Conservation (phyloP, 2,113 vertebrate species). For the Cavia aperea region DNA sequence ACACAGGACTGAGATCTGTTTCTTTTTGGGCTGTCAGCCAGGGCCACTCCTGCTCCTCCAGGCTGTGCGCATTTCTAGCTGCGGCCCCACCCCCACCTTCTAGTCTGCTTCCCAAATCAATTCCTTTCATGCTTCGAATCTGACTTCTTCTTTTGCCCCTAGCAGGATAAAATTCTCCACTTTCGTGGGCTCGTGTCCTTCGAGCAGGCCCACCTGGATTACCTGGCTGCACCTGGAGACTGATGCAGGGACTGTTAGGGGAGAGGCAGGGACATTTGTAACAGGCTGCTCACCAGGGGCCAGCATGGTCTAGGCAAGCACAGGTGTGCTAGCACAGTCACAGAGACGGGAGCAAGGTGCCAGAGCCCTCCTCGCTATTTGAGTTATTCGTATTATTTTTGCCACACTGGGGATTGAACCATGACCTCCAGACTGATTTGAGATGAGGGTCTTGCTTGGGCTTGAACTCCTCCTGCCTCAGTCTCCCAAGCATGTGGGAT, state of each 20-base stretch:
- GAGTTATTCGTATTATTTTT: background rate
- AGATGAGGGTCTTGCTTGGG: background rate
- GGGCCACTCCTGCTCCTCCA: background rate
- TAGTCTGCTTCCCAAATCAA: background rate
- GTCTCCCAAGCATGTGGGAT: background rate
- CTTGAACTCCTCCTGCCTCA: background rate
- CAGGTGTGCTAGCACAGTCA: background rate
- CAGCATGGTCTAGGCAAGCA: background rate
- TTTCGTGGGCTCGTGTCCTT: background rate
- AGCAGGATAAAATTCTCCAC: background rate
- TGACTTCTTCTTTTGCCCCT: background rate
- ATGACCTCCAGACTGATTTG: background rate
- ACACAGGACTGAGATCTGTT: background rate
- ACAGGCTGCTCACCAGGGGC: background rate
- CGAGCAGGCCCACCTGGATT: background rate
- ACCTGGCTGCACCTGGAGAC: background rate
- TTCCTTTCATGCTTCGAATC: slow-evolving; percentile 7
- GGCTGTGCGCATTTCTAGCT: background rate
- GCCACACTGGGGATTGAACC: background rate
- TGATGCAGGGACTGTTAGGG: background rate
- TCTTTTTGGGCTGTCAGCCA: background rate
- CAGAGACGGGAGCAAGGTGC: background rate
- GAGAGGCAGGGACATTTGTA: background rate
- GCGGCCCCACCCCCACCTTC: background rate
- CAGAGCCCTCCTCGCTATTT: background rate